Evolutionary conservation across 2,113 vertebrate genomes (phyloP).

Genomic region (Tamias sibiricus): DNA sequence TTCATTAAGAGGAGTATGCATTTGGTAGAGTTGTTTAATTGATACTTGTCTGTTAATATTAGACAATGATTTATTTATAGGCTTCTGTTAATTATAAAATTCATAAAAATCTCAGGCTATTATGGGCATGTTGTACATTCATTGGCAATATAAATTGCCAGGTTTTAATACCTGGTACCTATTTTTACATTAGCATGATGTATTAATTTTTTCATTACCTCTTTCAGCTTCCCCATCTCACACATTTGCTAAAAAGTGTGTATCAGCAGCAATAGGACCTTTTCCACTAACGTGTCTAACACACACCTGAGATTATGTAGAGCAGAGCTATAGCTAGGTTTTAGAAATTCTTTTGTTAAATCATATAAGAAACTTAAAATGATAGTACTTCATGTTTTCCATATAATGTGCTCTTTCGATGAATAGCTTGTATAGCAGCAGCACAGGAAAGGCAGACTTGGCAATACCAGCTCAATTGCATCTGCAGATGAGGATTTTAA

Average conservation of each 20-base stretch:
- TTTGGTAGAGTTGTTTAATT: slow-evolving; percentile 62
- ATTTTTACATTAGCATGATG: slow-evolving; percentile 77
- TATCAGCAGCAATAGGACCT: slow-evolving; percentile 79
- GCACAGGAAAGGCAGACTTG: slow-evolving; percentile 85
- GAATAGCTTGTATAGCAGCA: slow-evolving; percentile 84
- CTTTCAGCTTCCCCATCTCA: slow-evolving; percentile 76
- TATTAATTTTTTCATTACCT: slow-evolving; percentile 84
- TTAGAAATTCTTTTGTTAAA: slow-evolving; percentile 80
- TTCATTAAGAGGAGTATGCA: slow-evolving; percentile 60
- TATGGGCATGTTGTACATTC: slow-evolving; percentile 71
- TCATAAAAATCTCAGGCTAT: slow-evolving; percentile 66
- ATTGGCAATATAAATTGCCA: slow-evolving; percentile 72
- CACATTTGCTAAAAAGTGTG: slow-evolving; percentile 77
- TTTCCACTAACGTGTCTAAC: slow-evolving; percentile 72
- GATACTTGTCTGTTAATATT: slow-evolving; percentile 59
- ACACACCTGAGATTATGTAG: slow-evolving; percentile 77
- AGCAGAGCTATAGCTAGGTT: slow-evolving; percentile 72
- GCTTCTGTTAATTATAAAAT: slow-evolving; percentile 47
- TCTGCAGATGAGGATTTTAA: slow-evolving; percentile 91
- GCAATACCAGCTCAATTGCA: slow-evolving; percentile 88
- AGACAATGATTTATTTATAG: slow-evolving; percentile 64
- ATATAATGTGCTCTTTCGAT: slow-evolving; percentile 79
- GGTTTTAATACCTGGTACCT: slow-evolving; percentile 70
- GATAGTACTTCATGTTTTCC: slow-evolving; percentile 83
- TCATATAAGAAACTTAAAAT: slow-evolving; percentile 82